These are phyloP conservation scores for Crenichthys baileyi DNA, from an alignment of 2,797 vertebrate genomes.

Conservation along the genomic window DNA sequence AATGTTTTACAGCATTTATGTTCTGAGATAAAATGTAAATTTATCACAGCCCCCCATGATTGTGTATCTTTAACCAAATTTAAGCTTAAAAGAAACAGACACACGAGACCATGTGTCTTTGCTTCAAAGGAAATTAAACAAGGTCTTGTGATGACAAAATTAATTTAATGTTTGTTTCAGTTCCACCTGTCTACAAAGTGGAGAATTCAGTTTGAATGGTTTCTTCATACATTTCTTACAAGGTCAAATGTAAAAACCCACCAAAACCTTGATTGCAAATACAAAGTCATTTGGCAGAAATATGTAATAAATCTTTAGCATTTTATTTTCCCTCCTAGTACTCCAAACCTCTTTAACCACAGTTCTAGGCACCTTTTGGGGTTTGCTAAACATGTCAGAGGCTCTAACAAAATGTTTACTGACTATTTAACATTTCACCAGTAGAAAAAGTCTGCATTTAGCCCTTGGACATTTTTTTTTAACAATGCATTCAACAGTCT, in stretches of 20 bases:
- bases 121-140: no score
- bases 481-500: slow-evolving; percentile 22
- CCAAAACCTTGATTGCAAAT: not conserved
- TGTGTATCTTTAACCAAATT: no score
- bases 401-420: slow-evolving; percentile 20
- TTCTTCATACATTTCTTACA: not conserved
- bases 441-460: not conserved
- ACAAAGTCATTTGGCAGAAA: not conserved
- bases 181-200: no score
- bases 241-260: not conserved
- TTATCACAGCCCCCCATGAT: no score
- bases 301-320: not conserved
- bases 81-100: no score
- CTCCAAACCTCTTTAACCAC: not conserved
- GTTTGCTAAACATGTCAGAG: slow-evolving; percentile 10
- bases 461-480: slow-evolving; percentile 22
- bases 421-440: not conserved
- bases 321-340: not conserved
- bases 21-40: no score
- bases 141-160: no score
- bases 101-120: no score
- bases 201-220: not conserved
- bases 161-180: no score
- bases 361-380: not conserved
- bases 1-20: no score